These are phyloP conservation scores for Coremacera marginata DNA, from an alignment of 2,888 invertebrate genomes.

Conservation along the genomic window DNA sequence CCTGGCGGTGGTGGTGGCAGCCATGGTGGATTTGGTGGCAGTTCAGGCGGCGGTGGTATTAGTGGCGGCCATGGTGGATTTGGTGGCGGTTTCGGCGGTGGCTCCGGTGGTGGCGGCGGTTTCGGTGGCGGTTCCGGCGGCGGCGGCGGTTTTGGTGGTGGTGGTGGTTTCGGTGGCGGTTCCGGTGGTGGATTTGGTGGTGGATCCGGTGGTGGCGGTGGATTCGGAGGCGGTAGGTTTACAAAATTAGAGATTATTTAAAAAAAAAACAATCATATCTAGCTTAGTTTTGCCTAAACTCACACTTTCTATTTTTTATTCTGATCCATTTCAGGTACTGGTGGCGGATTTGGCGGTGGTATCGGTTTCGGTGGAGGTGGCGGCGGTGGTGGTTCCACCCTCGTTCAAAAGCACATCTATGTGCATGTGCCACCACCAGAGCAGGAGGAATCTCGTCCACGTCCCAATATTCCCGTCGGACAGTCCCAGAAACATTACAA, in stretches of 20 bases:
- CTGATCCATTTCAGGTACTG: conserved; percentile 13
- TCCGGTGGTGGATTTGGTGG: conserved; percentile 52
- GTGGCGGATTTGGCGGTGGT: conserved; percentile 43
- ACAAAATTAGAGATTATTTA: neutral
- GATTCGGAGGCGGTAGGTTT: conserved; percentile 33
- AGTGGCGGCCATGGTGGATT: conserved; percentile 51
- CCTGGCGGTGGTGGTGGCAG: conserved; percentile 67
- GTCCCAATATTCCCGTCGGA: conserved; percentile 75
- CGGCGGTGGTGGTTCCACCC: conserved; percentile 68
- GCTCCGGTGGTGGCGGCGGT: conserved; percentile 46
- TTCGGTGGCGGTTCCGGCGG: conserved; percentile 51
- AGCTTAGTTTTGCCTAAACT: neutral
- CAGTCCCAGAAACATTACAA: conserved; percentile 91
- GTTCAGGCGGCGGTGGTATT: conserved; percentile 50
- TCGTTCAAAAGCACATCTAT: conserved; percentile 89
- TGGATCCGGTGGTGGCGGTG: conserved; percentile 49
- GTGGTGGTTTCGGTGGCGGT: conserved; percentile 50
- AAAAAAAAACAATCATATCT: neutral
- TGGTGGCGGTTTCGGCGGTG: conserved; percentile 49
- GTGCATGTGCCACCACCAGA: conserved; percentile 92
- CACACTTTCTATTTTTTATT: neutral
- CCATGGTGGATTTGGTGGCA: conserved; percentile 53
- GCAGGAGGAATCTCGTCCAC: conserved; percentile 77
- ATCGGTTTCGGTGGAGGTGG: conserved; percentile 59
- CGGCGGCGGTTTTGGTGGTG: conserved; percentile 50